phyloP scores from a whole-genome alignment of 2,113 vertebrate species.

The Albula goreensis region DNA sequence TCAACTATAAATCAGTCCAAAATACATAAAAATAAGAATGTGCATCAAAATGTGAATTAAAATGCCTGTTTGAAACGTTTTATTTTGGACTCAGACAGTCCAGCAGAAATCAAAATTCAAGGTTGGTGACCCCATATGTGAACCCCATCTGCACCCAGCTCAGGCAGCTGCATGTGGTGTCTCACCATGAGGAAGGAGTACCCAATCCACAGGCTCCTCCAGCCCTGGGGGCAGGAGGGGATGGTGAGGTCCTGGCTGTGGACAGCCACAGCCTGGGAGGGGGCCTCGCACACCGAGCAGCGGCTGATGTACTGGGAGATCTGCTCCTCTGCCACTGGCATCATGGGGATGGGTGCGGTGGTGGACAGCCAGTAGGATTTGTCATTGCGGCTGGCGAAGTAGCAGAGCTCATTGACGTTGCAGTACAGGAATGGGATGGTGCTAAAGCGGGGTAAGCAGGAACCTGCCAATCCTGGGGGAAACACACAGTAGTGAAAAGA shows the following conservation, averaged over 20 bases:
- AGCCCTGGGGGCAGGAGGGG: slow-evolving; percentile 84
- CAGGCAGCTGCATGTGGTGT: not conserved
- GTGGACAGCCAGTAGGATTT: slow-evolving; percentile 99
- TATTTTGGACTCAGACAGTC: too few relatives aligned
- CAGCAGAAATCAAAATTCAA: too few relatives aligned
- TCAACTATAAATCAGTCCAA: too few relatives aligned
- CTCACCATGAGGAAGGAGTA: slow-evolving; percentile 97
- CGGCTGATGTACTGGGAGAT: slow-evolving; percentile 90
- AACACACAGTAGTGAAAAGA: not conserved
- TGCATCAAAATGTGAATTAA: too few relatives aligned
- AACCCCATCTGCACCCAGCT: not conserved
- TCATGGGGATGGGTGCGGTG: slow-evolving; percentile 91
- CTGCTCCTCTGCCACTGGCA: slow-evolving; percentile 80
- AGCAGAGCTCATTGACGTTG: slow-evolving; percentile 86
- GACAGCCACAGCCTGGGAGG: slow-evolving; percentile 87
- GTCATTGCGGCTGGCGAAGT: slow-evolving; percentile 90
- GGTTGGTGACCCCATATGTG: too few relatives aligned
- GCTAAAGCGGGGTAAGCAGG: slow-evolving; percentile 89
- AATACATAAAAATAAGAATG: too few relatives aligned
- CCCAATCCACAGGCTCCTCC: slow-evolving; percentile 96
- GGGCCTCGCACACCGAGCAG: slow-evolving; percentile 90
- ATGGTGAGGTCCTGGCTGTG: slow-evolving; percentile 92
- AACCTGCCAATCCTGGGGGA: slow-evolving; percentile 86
- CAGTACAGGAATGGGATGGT: slow-evolving; percentile 98
- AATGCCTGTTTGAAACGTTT: too few relatives aligned